A percentile compares a stretch with the other conserved stretches of the same genome.
phyloP scores from a whole-genome alignment of 2,888 invertebrate genomes.

The Megastigmus dorsalis region DNA sequence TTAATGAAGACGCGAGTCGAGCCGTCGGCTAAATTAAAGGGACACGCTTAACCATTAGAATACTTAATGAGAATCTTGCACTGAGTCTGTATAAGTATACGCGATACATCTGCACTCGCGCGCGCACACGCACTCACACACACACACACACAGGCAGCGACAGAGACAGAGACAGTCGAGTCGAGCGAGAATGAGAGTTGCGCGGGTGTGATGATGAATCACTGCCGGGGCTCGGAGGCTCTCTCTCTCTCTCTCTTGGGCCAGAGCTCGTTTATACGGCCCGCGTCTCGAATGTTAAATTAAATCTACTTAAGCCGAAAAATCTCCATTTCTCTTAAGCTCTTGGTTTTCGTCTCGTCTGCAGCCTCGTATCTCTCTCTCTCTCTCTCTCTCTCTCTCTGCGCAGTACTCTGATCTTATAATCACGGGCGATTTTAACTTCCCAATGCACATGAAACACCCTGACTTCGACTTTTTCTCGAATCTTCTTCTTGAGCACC shows the following conservation, averaged over 20 bases:
- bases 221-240: slow-evolving; percentile 59
- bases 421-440: too few species aligned
- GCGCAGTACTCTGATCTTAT: too few species aligned
- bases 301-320: slow-evolving; percentile 48
- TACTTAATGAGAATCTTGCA: slow-evolving; percentile 73
- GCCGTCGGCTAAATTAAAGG: slow-evolving; percentile 43
- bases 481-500: too few species aligned
- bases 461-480: too few species aligned
- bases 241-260: too few species aligned
- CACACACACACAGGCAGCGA: neutral
- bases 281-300: slow-evolving; percentile 43
- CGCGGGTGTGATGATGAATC: slow-evolving; percentile 75
- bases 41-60: slow-evolving; percentile 67
- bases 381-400: neutral
- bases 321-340: slow-evolving; percentile 40
- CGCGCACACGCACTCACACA: neutral
- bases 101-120: slow-evolving; percentile 34
- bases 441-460: too few species aligned
- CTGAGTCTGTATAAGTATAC: too few species aligned
- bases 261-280: slow-evolving; percentile 58
- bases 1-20: slow-evolving; percentile 50
- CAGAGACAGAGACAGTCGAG: slow-evolving; percentile 1
- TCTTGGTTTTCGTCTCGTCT: neutral
- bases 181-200: slow-evolving; percentile 59
- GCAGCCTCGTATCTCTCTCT: slow-evolving; percentile 1